Base-by-base conservation (phyloP, 1,140 invertebrate genomes). In the Drosophila bifasciata region DNA sequence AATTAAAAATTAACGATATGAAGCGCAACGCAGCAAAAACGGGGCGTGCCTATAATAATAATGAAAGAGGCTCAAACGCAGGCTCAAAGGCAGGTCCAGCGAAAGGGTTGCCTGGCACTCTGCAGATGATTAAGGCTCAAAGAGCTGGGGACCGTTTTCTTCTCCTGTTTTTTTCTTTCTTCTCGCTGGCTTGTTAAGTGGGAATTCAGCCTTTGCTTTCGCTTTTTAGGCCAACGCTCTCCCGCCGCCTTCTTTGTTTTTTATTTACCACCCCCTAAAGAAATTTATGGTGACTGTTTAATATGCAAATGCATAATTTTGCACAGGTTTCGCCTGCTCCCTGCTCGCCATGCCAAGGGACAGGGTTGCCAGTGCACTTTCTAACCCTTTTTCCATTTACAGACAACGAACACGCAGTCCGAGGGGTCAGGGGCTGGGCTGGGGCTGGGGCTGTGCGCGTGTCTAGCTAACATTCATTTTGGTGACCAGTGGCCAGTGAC, bases 1-100 rank as follows among this genome's bases (percentile, higher is more conserved):
- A 90, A 90, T 90, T 90, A 90, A 90, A 90, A 90, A 90, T 85
- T 89, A 90, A 90, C 89, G 89, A 90, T 90, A 90, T 79, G 74
- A 89, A 89, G 70, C 79, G 76, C 79, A 84, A 78, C 77, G 73
- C 83, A 88, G 60, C 63, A 67, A 67, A 81, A 88, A 76, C 74
- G 58, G 83, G 83, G 83, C 83, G 83, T 88, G 79, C 75, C 83
- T 83, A 89, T 89, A 88, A 88, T 88, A 68, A 88, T 88, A 88
- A 88, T 88, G 84, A 88, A 88, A 88, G 79, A 88, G 78, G 77
- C 76, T 73, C 40, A 60, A 62, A 45, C 60, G 25, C 58, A 44
- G 55, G 53, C 60, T 63, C 56, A 63, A 51, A 62, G 23, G 8
- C 46, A 19, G 58, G 41, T 21, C 28, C 61, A 48, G 62, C 49